Evolutionary conservation across 2,888 invertebrate genomes (phyloP).

Genomic region (Holacanthella duospinosa): DNA sequence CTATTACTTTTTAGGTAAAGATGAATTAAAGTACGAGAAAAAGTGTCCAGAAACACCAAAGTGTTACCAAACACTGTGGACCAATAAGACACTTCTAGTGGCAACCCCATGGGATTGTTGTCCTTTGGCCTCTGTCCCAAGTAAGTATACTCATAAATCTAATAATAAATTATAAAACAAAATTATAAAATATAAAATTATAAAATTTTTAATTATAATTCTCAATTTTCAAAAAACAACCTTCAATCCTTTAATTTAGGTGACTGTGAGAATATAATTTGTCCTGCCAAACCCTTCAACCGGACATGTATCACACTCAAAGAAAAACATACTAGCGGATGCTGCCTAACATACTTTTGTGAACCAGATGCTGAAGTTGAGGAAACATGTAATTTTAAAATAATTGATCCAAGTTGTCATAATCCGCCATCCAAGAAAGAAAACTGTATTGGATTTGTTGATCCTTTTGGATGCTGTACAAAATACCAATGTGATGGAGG

Average conservation of each 20-base stretch:
- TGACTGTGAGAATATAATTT: constrained; percentile 23
- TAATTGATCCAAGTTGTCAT: constrained; percentile 25
- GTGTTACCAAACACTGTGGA: not conserved
- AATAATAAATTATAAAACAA: not conserved
- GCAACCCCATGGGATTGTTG: constrained; percentile 36
- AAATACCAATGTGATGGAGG: constrained; percentile 35
- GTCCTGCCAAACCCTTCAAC: constrained; percentile 29
- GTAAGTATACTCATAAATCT: constrained; percentile 12
- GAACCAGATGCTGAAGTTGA: not conserved
- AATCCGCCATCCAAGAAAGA: constrained; percentile 28
- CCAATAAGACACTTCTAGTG: constrained; percentile 23
- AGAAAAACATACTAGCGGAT: constrained; percentile 19
- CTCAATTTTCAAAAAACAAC: not conserved
- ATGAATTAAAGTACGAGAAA: constrained; percentile 18
- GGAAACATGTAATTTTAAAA: constrained; percentile 22
- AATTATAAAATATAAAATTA: not conserved
- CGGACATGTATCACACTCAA: constrained; percentile 23
- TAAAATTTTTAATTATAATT: not conserved
- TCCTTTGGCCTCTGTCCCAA: constrained; percentile 24
- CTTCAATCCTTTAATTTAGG: constrained; percentile 15
- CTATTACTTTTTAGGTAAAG: constrained; percentile 15
- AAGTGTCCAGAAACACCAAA: constrained; percentile 7
- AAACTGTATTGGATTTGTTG: constrained; percentile 31
- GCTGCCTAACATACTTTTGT: constrained; percentile 32
- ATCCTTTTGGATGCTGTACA: constrained; percentile 32